These are phyloP conservation scores for Drosophila maculinotata DNA, from an alignment of 2,888 invertebrate genomes.

Conservation along the genomic window DNA sequence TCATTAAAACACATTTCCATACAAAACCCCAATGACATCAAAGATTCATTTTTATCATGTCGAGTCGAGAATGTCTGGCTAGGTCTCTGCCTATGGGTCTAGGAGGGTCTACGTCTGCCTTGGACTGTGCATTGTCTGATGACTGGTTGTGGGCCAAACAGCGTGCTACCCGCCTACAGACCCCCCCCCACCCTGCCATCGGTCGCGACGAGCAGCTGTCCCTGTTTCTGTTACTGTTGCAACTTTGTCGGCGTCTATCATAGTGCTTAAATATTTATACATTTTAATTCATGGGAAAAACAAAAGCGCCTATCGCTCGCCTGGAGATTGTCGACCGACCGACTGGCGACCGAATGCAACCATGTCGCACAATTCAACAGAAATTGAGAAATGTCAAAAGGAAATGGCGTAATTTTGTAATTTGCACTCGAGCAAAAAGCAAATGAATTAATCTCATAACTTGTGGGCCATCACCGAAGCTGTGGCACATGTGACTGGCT, in stretches of 20 bases:
- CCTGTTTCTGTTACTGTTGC: neutral
- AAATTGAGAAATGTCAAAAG: constrained; percentile 78
- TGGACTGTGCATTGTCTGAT: constrained; percentile 16
- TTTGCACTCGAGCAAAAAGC: constrained; percentile 76
- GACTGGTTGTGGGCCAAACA: constrained; percentile 43
- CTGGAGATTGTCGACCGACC: constrained; percentile 15
- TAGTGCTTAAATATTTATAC: constrained; percentile 76
- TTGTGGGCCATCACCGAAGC: constrained; percentile 32
- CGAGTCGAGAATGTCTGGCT: constrained; percentile 56
- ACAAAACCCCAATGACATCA: constrained; percentile 75
- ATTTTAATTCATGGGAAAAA: constrained; percentile 77
- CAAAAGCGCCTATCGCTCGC: constrained; percentile 66
- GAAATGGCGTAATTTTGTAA: constrained; percentile 78
- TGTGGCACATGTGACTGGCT: constrained; percentile 34
- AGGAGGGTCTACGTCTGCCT: constrained; percentile 20
- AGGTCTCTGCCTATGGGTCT: constrained; percentile 17
- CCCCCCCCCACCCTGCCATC: too few species aligned
- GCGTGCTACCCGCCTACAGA: constrained; percentile 41
- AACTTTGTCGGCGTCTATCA: constrained; percentile 57
- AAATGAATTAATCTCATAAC: constrained; percentile 76
- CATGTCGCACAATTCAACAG: constrained; percentile 64
- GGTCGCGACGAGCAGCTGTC: constrained; percentile 45
- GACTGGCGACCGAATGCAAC: constrained; percentile 52
- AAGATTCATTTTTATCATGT: constrained; percentile 78
- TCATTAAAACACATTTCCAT: constrained; percentile 72